These are phyloP conservation scores for Antheraea assamensis DNA, from an alignment of 2,888 invertebrate genomes.

Conservation along the genomic window DNA sequence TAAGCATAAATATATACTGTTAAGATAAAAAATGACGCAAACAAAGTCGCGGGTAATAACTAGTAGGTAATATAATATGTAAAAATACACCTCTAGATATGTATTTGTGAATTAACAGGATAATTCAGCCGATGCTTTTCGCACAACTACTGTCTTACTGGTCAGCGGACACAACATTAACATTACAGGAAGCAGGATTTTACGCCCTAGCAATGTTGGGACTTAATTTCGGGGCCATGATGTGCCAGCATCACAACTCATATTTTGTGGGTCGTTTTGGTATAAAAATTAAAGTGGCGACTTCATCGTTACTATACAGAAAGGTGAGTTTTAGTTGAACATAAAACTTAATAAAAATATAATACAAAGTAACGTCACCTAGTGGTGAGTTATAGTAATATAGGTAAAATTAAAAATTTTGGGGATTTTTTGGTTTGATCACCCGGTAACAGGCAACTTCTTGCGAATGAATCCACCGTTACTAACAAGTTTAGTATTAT, in stretches of 20 bases:
- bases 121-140: slow-evolving; percentile 79
- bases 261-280: slow-evolving; percentile 84
- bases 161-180: slow-evolving; percentile 61
- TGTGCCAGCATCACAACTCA: slow-evolving; percentile 88
- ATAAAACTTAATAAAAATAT: no score
- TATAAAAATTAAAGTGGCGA: slow-evolving; percentile 86
- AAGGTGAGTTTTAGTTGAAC: slow-evolving; percentile 80
- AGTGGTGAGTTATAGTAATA: no score
- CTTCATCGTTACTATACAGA: slow-evolving; percentile 87
- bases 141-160: slow-evolving; percentile 78
- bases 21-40: no score
- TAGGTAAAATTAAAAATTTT: no score
- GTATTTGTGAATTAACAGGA: slow-evolving; percentile 47
- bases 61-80: not conserved
- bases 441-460: no score
- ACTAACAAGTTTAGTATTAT: no score
- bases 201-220: slow-evolving; percentile 79
- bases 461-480: no score
- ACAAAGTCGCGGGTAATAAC: no score
- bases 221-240: slow-evolving; percentile 72
- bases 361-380: no score
- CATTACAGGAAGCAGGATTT: slow-evolving; percentile 77
- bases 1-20: no score
- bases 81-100: not conserved
- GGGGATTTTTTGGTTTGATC: no score